phyloP scores from a whole-genome alignment of 2,888 invertebrate species.

The Erannis defoliaria region DNA sequence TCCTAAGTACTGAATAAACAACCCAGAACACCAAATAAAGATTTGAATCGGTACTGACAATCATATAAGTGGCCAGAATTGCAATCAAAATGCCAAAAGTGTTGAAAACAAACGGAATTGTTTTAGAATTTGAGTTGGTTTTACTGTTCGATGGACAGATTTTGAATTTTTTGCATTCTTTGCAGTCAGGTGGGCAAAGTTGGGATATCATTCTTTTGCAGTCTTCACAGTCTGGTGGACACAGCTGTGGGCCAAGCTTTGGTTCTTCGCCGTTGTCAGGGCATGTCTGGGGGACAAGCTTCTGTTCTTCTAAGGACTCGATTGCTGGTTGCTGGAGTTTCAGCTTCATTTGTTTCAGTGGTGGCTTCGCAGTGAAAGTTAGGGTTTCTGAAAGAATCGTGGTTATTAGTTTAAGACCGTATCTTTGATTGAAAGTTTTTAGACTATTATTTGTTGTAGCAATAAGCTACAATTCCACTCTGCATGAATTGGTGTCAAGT shows the following conservation, averaged over 20 bases:
- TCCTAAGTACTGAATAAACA: slow-evolving; percentile 70
- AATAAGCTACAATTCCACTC: too few relatives aligned
- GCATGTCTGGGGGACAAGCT: neutral
- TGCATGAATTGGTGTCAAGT: too few relatives aligned
- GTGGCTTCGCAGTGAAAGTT: slow-evolving; percentile 47
- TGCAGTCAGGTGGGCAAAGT: slow-evolving; percentile 24
- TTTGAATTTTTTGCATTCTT: slow-evolving; percentile 22
- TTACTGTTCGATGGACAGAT: slow-evolving; percentile 60
- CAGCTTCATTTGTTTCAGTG: slow-evolving; percentile 35
- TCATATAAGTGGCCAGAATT: slow-evolving; percentile 70
- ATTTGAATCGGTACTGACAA: slow-evolving; percentile 72
- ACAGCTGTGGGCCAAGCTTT: slow-evolving; percentile 19
- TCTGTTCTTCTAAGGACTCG: slow-evolving; percentile 5
- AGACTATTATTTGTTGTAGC: too few relatives aligned
- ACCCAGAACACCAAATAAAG: slow-evolving; percentile 78
- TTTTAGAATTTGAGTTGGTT: slow-evolving; percentile 47
- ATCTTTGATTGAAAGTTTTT: too few relatives aligned
- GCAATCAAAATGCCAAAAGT: slow-evolving; percentile 70
- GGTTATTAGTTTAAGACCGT: slow-evolving; percentile 1
- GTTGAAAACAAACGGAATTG: slow-evolving; percentile 57
- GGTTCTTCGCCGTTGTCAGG: neutral
- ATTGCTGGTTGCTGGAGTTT: slow-evolving; percentile 5
- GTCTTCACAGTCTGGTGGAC: slow-evolving; percentile 45
- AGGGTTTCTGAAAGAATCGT: slow-evolving; percentile 55
- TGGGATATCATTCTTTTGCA: slow-evolving; percentile 42